Conservation (phyloP, 2,888 invertebrate genomes). For the Troides aeacus region DNA sequence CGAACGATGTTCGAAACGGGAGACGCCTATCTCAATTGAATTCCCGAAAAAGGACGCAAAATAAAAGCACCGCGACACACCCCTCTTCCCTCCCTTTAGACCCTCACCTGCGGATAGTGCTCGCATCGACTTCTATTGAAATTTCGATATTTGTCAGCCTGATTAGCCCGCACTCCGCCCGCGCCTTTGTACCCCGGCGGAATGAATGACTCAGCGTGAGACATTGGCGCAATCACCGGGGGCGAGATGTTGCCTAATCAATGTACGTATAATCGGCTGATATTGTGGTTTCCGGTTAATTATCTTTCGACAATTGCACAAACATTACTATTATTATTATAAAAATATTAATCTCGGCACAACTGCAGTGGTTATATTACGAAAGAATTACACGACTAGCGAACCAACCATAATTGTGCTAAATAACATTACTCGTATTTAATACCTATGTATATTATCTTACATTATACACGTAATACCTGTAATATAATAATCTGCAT, state of each 20-base stretch:
- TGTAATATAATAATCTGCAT: no score
- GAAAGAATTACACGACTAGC: neutral
- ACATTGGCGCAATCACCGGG: conserved; percentile 47
- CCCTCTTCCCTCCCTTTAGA: conserved; percentile 45
- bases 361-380: neutral
- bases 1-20: conserved; percentile 63
- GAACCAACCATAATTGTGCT: neutral
- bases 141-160: conserved; percentile 75
- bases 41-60: conserved; percentile 74
- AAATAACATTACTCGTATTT: no score
- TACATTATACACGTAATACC: no score
- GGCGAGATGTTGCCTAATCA: conserved; percentile 39
- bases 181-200: conserved; percentile 47
- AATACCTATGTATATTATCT: no score
- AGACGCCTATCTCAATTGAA: conserved; percentile 78
- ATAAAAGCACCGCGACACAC: conserved; percentile 58
- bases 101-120: conserved; percentile 64
- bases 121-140: conserved; percentile 62
- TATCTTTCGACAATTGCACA: conserved; percentile 22
- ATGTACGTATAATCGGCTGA: conserved; percentile 31
- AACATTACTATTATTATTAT: conserved; percentile 4
- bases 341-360: conserved; percentile 6
- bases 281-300: conserved; percentile 36
- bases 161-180: conserved; percentile 70
- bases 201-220: conserved; percentile 70